These are phyloP conservation scores for Thamnaconus septentrionalis DNA, from an alignment of 2,113 vertebrate species.

Conservation along the genomic window DNA sequence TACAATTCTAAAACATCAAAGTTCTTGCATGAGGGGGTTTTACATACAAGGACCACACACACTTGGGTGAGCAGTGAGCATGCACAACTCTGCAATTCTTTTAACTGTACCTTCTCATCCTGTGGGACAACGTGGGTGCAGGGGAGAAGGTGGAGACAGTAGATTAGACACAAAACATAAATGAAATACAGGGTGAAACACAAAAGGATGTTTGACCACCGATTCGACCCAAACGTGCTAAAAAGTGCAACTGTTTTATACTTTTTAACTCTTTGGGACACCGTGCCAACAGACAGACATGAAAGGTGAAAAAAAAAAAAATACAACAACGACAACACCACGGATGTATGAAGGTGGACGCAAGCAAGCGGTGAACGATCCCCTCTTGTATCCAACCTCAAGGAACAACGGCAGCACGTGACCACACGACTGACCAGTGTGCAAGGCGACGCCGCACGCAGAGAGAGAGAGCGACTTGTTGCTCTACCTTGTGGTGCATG, in stretches of 20 bases:
- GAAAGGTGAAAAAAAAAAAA: background rate
- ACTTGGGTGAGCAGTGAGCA: conserved; percentile 11
- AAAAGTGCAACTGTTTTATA: no score
- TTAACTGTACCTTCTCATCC: conserved; percentile 94
- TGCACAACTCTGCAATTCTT: conserved; percentile 18
- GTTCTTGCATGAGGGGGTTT: background rate
- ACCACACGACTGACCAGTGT: background rate
- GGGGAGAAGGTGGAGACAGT: conserved; percentile 74
- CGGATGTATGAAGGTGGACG: conserved; percentile 17
- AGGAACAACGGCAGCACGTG: background rate
- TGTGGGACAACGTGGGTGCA: conserved; percentile 78
- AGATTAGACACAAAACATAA: conserved; percentile 44
- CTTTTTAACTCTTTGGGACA: background rate
- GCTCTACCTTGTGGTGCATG: conserved; percentile 88
- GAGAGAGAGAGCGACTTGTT: background rate
- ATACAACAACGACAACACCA: conserved; percentile 16
- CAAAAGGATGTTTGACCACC: background rate
- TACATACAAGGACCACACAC: conserved; percentile 6
- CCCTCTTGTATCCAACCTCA: background rate
- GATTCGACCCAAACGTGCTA: no score
- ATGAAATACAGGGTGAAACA: conserved; percentile 8
- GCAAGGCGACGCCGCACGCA: background rate
- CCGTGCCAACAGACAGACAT: conserved; percentile 5
- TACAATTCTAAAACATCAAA: no score
- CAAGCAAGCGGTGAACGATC: background rate